These are phyloP conservation scores for Thecocarcelia acutangulata DNA, from an alignment of 2,888 invertebrate species.

Conservation along the genomic window DNA sequence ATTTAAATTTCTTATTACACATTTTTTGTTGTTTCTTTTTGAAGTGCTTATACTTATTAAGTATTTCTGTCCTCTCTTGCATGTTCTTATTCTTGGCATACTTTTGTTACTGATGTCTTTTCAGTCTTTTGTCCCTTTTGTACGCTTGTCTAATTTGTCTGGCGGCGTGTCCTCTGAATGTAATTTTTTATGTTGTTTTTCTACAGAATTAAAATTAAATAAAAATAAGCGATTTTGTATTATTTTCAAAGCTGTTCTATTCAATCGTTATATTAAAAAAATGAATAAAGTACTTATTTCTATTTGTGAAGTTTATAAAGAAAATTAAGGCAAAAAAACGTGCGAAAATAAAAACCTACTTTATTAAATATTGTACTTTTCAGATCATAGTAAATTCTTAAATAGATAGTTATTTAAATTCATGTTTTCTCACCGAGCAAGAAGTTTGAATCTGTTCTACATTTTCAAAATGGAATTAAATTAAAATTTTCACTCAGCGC, in stretches of 20 bases:
- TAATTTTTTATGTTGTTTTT: conserved; percentile 10
- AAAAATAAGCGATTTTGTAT: neutral
- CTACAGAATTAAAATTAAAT: conserved; percentile 1
- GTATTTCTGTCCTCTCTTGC: conserved; percentile 3
- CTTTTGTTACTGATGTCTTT: neutral
- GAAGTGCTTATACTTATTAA: conserved; percentile 3
- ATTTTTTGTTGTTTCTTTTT: neutral
- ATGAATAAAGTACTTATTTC: too few species aligned
- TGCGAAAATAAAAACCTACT: too few species aligned
- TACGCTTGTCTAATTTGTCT: conserved; percentile 41
- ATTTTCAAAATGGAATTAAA: too few species aligned
- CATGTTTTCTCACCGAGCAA: too few species aligned
- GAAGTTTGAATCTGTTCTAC: too few species aligned
- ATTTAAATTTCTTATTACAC: neutral
- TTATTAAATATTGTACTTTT: too few species aligned
- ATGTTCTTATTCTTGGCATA: conserved; percentile 11
- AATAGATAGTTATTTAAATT: too few species aligned
- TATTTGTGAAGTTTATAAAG: too few species aligned
- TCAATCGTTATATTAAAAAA: neutral
- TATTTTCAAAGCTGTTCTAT: neutral
- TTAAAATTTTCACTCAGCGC: too few species aligned
- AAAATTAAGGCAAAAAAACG: too few species aligned
- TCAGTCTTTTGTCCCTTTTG: conserved; percentile 1
- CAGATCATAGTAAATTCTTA: too few species aligned
- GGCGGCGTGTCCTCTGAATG: conserved; percentile 32